Evolutionary conservation across 2,113 vertebrate genomes (phyloP), one percentile per base, ranked within the genome.

Genomic region (Onychostruthus taczanowskii): DNA sequence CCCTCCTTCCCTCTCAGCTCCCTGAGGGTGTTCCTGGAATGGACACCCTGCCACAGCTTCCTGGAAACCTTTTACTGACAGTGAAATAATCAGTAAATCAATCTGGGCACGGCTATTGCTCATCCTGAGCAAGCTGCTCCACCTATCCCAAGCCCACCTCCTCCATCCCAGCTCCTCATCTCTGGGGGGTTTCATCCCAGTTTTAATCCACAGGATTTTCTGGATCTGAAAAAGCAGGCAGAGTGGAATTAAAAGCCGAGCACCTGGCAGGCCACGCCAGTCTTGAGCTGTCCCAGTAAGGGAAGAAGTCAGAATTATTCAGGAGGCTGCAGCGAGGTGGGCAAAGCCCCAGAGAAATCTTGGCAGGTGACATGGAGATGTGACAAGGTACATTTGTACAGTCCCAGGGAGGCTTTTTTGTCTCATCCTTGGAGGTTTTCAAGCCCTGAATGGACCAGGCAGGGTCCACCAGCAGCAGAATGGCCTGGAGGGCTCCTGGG

Each of bases 331-430:
- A 41, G 46, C 0, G 0, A 68, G 30, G 17, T 52, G 55, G 28
- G n/a, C 17, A 75, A 74, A 88, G 50, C n/a, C 56, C 39, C 31
- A 41, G 75, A 75, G 79, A 41, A 82, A 37, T 31, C 43, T 58
- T 0, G 0, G 49, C 6, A 13, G 26, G 55, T 47, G 77, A 61
- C 0, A 0, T 16, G 53, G 81, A 46, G 59, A 9, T 44, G 73
- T 56, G 46, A 69, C 30, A 7, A 13, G 14, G 21, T n/a, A 0
- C 16, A 62, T 88, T 73, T 64, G 49, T 47, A 35, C 1, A 8
- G 35, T 35, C 14, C 50, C 52, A 35, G 22, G 12, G 28, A 39
- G 23, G 61, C 8, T 90, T 86, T 85, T 58, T 11, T 20, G 7
- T 16, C 75, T 80, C 35, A 52, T 41, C 23, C 52, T 68, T 59